Evolutionary conservation across 1,140 invertebrate species (phyloP).

Genomic region (Drosophila persimilis): DNA sequence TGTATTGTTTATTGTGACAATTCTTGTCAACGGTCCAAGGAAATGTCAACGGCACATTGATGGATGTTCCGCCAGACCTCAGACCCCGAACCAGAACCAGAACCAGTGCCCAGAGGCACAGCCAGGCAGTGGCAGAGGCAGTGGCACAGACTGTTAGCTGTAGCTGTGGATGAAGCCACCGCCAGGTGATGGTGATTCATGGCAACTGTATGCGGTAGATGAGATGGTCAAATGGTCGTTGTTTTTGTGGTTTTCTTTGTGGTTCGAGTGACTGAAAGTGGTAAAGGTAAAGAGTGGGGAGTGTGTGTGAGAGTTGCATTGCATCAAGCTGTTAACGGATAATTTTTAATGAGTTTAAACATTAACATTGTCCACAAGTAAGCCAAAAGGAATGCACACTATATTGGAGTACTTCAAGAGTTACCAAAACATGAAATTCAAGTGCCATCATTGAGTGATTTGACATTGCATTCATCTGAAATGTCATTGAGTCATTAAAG

Average conservation of each 20-base stretch:
- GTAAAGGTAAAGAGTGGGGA: neutral
- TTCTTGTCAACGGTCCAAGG: constrained; percentile 77
- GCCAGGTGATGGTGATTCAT: constrained; percentile 79
- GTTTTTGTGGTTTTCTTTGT: constrained; percentile 47
- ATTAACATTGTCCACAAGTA: constrained; percentile 39
- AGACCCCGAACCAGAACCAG: constrained; percentile 2
- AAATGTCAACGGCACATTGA: constrained; percentile 81
- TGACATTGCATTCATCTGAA: no score
- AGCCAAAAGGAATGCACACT: constrained; percentile 5
- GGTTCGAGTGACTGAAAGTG: constrained; percentile 14
- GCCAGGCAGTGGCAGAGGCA: neutral
- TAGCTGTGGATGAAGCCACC: constrained; percentile 33
- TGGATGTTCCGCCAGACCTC: constrained; percentile 68
- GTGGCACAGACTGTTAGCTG: constrained; percentile 1
- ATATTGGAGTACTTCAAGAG: neutral
- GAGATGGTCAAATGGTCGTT: constrained; percentile 65
- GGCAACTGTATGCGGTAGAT: constrained; percentile 76
- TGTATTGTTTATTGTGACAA: constrained; percentile 81
- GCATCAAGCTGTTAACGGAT: constrained; percentile 46
- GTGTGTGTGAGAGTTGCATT: constrained; percentile 15
- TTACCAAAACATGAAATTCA: neutral
- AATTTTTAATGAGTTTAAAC: constrained; percentile 55
- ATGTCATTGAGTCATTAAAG: no score
- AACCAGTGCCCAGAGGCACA: constrained; percentile 24
- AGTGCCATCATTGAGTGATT: no score